Evolutionary conservation across 2,888 invertebrate species (phyloP).

Genomic region (Deilephila porcellus): DNA sequence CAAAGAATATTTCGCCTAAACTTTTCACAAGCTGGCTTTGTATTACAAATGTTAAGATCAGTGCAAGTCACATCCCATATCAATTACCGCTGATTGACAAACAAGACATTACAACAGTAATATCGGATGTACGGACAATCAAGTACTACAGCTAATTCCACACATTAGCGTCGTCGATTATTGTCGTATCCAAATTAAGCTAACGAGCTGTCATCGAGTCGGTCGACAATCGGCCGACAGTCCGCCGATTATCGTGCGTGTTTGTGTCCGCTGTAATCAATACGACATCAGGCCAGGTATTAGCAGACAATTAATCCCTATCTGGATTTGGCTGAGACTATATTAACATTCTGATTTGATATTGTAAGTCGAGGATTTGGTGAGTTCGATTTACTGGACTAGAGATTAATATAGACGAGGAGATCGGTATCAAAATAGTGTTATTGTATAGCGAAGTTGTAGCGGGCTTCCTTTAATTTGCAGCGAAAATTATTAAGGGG

Average conservation of each 20-base stretch:
- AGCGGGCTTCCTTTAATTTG: too few relatives aligned
- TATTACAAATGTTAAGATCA: neutral
- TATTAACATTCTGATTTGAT: neutral
- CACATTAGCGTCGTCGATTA: neutral
- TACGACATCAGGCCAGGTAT: constrained; percentile 9
- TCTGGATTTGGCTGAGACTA: neutral
- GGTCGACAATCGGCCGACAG: constrained; percentile 10
- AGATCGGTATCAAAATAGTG: too few relatives aligned
- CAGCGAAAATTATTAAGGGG: too few relatives aligned
- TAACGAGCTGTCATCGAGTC: constrained; percentile 9
- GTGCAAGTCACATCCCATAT: neutral
- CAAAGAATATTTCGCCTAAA: too few relatives aligned
- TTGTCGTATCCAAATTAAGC: constrained; percentile 15
- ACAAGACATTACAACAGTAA: constrained; percentile 1
- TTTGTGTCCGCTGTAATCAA: constrained; percentile 8
- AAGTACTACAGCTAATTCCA: constrained; percentile 11
- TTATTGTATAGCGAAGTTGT: too few relatives aligned
- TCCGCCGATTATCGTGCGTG: constrained; percentile 6
- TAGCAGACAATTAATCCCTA: constrained; percentile 9
- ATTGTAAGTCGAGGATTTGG: neutral
- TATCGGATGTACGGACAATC: constrained; percentile 1
- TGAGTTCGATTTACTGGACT: neutral
- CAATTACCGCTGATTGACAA: neutral
- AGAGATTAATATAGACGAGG: neutral
- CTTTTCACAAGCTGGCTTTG: neutral